Conservation (phyloP, 2,113 vertebrate species). For the Pedetes capensis region DNA sequence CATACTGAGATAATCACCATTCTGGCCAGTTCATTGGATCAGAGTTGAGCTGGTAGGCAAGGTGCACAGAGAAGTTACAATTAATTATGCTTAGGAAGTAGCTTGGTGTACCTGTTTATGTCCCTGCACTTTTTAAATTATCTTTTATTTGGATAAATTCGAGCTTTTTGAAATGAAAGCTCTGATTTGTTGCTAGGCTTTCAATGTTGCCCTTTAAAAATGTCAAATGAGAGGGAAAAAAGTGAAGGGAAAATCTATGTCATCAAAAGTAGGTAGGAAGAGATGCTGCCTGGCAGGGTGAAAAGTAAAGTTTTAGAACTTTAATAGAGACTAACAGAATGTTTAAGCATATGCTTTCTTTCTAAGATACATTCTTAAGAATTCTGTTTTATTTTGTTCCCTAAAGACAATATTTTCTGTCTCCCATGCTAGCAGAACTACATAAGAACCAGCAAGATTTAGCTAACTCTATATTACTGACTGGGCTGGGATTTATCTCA, state of each 20-base stretch:
- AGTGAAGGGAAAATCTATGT: slow-evolving; percentile 17
- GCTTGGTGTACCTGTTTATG: neutral
- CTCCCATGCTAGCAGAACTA: neutral
- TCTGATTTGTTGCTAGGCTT: neutral
- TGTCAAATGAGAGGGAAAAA: neutral
- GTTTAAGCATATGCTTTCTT: neutral
- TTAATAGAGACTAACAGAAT: neutral
- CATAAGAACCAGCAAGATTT: neutral
- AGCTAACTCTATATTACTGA: neutral
- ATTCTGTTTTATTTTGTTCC: slow-evolving; percentile 19
- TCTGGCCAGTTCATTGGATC: neutral
- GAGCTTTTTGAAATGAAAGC: neutral
- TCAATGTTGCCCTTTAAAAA: slow-evolving; percentile 20
- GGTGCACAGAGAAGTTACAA: neutral
- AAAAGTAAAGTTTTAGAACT: neutral
- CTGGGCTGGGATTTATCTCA: no score
- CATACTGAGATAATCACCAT: neutral
- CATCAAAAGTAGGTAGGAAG: neutral
- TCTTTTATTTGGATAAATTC: neutral
- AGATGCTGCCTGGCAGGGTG: neutral
- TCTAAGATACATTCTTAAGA: neutral
- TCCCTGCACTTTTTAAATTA: neutral
- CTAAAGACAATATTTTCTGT: slow-evolving; percentile 8
- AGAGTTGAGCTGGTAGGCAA: neutral
- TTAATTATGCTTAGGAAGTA: neutral